Percentiles rank a stretch among this genome's conserved stretches.
These are phyloP conservation scores for Danio aesculapii DNA, from an alignment of 2,797 vertebrate species.

Conservation along the genomic window DNA sequence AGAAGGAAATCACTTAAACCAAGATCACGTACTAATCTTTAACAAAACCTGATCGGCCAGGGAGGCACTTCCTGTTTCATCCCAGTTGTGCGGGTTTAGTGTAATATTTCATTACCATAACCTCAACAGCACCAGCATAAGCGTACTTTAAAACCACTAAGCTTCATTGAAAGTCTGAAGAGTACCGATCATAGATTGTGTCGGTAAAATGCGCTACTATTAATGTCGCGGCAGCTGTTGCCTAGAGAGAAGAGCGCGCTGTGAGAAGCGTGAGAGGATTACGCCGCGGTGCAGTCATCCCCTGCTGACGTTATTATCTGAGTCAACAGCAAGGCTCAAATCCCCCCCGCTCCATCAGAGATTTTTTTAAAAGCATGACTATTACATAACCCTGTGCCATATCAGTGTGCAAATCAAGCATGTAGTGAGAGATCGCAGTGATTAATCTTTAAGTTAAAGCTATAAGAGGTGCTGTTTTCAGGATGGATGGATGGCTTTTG, in stretches of 20 bases:
- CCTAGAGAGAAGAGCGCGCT: neutral
- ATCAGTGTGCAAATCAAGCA: constrained; percentile 9
- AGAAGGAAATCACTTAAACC: neutral
- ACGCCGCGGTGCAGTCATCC: constrained; percentile 22
- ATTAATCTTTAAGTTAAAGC: constrained; percentile 21
- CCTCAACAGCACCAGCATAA: neutral
- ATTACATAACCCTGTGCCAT: constrained; percentile 31
- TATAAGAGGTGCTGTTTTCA: neutral
- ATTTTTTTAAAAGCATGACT: constrained; percentile 26
- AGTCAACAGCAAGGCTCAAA: constrained; percentile 45
- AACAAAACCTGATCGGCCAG: neutral
- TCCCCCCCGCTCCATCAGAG: constrained; percentile 24
- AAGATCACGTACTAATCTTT: constrained; percentile 4
- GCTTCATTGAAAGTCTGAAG: neutral
- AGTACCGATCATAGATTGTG: neutral
- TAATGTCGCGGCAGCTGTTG: constrained; percentile 49
- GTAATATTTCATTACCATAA: neutral
- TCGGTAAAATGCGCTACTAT: constrained; percentile 44
- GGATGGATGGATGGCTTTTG: constrained; percentile 15
- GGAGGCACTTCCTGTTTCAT: neutral
- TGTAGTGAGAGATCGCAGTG: neutral
- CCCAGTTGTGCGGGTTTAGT: neutral
- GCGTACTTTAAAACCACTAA: neutral
- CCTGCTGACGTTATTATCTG: constrained; percentile 45
- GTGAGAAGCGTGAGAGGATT: constrained; percentile 52